Conservation (phyloP, 1,140 invertebrate genomes). For the Potamilus streckersoni region DNA sequence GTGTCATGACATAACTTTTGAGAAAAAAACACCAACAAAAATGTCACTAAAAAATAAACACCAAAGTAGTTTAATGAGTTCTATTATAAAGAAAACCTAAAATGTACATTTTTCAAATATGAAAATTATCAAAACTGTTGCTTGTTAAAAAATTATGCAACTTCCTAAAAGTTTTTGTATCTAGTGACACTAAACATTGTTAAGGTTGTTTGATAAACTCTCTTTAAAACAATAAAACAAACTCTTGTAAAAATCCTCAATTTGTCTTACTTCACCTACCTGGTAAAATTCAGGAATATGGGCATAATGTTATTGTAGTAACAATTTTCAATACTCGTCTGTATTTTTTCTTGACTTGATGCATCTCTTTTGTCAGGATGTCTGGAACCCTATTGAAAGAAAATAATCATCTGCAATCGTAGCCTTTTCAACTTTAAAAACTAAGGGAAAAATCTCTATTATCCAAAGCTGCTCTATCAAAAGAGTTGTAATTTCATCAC, state of each 20-base stretch:
- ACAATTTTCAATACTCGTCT: constrained; percentile 62
- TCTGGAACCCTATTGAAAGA: constrained; percentile 51
- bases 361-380: constrained; percentile 54
- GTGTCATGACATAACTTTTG: no score
- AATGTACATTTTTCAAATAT: not conserved
- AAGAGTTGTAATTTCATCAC: no score
- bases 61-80: no score
- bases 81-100: not conserved
- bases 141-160: not conserved
- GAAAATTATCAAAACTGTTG: not conserved
- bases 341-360: constrained; percentile 52
- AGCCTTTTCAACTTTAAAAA: no score
- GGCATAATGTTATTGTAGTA: constrained; percentile 64
- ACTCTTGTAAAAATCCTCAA: no score
- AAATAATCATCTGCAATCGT: no score
- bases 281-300: constrained; percentile 61
- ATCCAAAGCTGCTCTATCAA: no score
- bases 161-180: not conserved
- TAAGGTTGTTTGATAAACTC: not conserved
- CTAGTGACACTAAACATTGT: not conserved
- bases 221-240: not conserved
- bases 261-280: constrained; percentile 35
- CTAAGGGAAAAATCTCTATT: no score
- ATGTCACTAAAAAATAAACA: no score
- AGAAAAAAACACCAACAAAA: no score